Evolutionary conservation across 2,888 invertebrate genomes (phyloP).

Genomic region (Philereme transversata): DNA sequence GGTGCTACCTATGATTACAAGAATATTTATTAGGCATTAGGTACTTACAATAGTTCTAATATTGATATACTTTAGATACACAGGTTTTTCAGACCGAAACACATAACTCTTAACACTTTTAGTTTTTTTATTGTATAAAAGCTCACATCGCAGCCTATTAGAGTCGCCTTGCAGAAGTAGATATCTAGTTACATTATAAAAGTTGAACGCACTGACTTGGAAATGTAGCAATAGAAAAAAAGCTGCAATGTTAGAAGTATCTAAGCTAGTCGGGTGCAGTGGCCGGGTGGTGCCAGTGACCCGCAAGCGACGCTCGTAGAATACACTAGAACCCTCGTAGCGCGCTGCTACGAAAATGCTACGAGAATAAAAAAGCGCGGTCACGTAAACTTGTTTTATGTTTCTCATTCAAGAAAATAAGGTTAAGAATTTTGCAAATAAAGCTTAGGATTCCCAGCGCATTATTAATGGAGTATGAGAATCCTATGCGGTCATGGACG

Average conservation of each 20-base stretch:
- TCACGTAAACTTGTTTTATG: slow-evolving; percentile 28
- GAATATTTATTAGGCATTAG: neutral
- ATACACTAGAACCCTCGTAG: slow-evolving; percentile 58
- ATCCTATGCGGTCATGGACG: slow-evolving; percentile 18
- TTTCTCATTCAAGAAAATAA: slow-evolving; percentile 26
- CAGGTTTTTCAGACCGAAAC: slow-evolving; percentile 13
- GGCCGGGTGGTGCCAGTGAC: slow-evolving; percentile 80
- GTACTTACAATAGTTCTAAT: neutral
- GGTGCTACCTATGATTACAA: too few relatives aligned
- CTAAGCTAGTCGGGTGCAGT: slow-evolving; percentile 80
- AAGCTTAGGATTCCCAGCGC: slow-evolving; percentile 23
- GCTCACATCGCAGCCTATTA: slow-evolving; percentile 27
- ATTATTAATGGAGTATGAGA: slow-evolving; percentile 25
- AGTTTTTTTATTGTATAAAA: slow-evolving; percentile 15
- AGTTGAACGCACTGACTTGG: slow-evolving; percentile 60
- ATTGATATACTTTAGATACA: neutral
- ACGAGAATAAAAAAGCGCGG: slow-evolving; percentile 50
- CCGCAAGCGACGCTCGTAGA: slow-evolving; percentile 57
- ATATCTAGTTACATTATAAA: slow-evolving; percentile 47
- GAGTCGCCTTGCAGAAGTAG: slow-evolving; percentile 30
- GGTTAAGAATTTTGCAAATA: slow-evolving; percentile 30
- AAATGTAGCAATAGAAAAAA: slow-evolving; percentile 80
- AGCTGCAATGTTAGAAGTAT: slow-evolving; percentile 79
- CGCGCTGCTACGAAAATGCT: slow-evolving; percentile 59
- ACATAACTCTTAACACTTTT: slow-evolving; percentile 8